Evolutionary conservation across 2,888 invertebrate species (phyloP), one percentile per base, ranked within the genome.

Genomic region (Liodrosophila aerea): DNA sequence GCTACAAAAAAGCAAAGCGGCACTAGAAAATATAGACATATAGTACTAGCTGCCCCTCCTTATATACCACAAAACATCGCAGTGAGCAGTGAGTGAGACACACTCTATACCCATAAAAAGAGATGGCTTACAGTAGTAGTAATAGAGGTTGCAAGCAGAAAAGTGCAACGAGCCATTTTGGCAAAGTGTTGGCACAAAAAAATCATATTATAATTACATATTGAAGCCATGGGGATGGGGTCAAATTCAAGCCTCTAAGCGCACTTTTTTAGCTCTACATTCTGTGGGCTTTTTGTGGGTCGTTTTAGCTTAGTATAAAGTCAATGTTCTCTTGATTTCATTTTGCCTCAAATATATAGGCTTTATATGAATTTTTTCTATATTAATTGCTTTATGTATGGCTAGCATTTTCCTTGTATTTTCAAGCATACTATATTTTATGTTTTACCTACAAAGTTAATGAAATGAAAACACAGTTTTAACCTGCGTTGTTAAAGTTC

Each of bases 11-110:
- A 60, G 43, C 33, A 66, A 76, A 75, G 61, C 58, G 69, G 62
- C 58, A 83, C 77, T 83, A 86, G 82, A 87, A 87, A 87, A 85
- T 83, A 80, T 83, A 82, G 80, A 83, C 86, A 83, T 82, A n/a
- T n/a, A n/a, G n/a, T n/a, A n/a, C n/a, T n/a, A 71, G 61, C 60
- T 62, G 59, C 51, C n/a, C n/a, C n/a, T n/a, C n/a, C 57, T 59
- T 80, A 84, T 80, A 49, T 76, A 71, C 56, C 49, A 57, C 39
- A 33, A 16, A 52, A 36, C 31, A 56, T 61, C 44, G 39, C 44
- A 16, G 39, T 34, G 36, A 33, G 27, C 22, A 44, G 47, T 27
- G 36, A 9, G n/a, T 27, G 8, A 36, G 44, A 56, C 39, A 37
- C 12, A 62, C n/a, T n/a, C n/a, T 36, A 56, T 57, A 44, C 31